These are phyloP conservation scores for Diabrotica virgifera DNA, from an alignment of 1,140 invertebrate species.

Conservation along the genomic window DNA sequence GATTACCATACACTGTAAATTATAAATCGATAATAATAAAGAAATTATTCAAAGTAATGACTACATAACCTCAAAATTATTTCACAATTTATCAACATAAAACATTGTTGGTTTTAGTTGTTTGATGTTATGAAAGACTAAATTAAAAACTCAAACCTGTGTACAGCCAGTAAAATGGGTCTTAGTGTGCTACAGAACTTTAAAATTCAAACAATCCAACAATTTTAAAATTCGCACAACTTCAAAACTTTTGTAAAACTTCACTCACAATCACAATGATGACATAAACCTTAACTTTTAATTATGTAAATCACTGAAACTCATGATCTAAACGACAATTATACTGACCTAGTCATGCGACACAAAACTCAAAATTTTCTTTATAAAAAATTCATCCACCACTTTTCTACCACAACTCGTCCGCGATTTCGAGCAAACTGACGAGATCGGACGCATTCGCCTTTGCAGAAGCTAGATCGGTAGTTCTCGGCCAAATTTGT, in stretches of 20 bases:
- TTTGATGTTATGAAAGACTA: too few species aligned
- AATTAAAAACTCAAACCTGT: too few species aligned
- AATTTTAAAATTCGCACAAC: neutral
- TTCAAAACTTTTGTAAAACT: slow-evolving; percentile 13
- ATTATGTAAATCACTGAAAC: neutral
- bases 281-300: neutral
- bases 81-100: too few species aligned
- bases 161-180: too few species aligned
- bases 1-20: too few species aligned
- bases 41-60: too few species aligned
- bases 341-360: slow-evolving; percentile 27
- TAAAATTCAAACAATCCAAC: too few species aligned
- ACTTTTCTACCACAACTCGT: slow-evolving; percentile 11
- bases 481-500: slow-evolving; percentile 15
- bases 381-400: slow-evolving; percentile 10
- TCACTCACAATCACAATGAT: neutral
- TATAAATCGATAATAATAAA: too few species aligned
- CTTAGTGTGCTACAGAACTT: too few species aligned
- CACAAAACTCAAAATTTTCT: slow-evolving; percentile 23
- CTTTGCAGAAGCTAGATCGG: slow-evolving; percentile 15
- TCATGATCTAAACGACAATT: slow-evolving; percentile 3
- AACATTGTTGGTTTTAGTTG: too few species aligned
- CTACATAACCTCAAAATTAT: too few species aligned
- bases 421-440: slow-evolving; percentile 16
- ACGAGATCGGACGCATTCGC: slow-evolving; percentile 13